Percentiles rank a stretch among this genome's conserved stretches.
Evolutionary conservation across 2,113 vertebrate genomes (phyloP).

Genomic region (Malaclemys terrapin): DNA sequence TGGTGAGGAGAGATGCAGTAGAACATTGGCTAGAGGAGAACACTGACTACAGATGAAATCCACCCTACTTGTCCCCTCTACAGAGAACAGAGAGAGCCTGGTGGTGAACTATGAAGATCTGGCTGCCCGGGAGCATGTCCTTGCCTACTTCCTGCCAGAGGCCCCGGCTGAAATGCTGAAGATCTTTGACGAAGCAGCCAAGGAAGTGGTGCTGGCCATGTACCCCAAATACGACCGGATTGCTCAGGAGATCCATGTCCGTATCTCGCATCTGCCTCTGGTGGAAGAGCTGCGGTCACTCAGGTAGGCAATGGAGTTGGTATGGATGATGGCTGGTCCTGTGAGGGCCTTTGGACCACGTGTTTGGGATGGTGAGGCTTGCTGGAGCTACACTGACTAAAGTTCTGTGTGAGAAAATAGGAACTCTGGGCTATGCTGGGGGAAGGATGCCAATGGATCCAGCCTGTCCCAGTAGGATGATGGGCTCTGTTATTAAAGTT

Average conservation of each 20-base stretch:
- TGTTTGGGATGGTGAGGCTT: neutral
- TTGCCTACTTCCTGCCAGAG: constrained; percentile 97
- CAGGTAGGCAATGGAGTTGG: constrained; percentile 77
- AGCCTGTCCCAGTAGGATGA: neutral
- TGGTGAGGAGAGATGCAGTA: neutral
- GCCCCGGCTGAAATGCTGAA: constrained; percentile 96
- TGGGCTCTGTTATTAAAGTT: neutral
- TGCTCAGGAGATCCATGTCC: constrained; percentile 92
- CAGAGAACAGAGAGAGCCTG: constrained; percentile 97
- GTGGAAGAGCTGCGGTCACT: constrained; percentile 96
- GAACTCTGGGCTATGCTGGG: neutral
- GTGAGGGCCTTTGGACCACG: neutral
- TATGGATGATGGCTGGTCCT: neutral
- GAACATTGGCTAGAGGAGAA: neutral
- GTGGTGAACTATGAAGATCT: constrained; percentile 97
- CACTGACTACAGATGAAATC: neutral
- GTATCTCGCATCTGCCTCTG: constrained; percentile 94
- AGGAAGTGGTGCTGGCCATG: constrained; percentile 97
- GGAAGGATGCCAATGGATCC: neutral
- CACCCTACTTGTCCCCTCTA: neutral
- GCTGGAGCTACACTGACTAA: neutral
- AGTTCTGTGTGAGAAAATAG: neutral
- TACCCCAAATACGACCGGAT: constrained; percentile 98
- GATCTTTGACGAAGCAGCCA: constrained; percentile 96
- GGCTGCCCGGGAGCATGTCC: constrained; percentile 93